Evolutionary conservation across 2,888 invertebrate genomes (phyloP).

Genomic region (Epiperipatus broadwayi): DNA sequence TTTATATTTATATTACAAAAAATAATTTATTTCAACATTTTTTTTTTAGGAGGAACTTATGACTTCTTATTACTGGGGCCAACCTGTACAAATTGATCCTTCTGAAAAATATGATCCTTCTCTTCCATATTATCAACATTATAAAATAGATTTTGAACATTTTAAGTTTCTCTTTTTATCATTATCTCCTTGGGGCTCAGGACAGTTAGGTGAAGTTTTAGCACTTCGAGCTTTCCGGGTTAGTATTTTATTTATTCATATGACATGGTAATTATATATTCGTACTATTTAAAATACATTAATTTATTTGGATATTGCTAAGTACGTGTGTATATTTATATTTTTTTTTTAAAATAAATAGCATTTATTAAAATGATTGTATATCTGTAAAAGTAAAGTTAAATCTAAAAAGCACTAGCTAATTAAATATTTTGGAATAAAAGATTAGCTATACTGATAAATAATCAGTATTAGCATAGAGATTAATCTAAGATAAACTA

Average conservation of each 20-base stretch:
- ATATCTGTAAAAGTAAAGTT: too few species aligned
- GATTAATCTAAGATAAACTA: too few species aligned
- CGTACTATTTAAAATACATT: not conserved
- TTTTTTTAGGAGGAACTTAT: slow-evolving; percentile 60
- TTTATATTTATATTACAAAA: too few species aligned
- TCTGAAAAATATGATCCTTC: slow-evolving; percentile 43
- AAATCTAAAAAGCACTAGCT: too few species aligned
- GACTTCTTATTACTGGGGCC: slow-evolving; percentile 28
- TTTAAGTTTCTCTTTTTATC: too few species aligned
- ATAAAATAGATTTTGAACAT: slow-evolving; percentile 69
- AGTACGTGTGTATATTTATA: too few species aligned
- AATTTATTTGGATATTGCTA: slow-evolving; percentile 11
- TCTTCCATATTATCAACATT: slow-evolving; percentile 60
- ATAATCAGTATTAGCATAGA: too few species aligned
- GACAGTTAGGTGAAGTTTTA: slow-evolving; percentile 54
- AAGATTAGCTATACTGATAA: too few species aligned
- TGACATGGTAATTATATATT: not conserved
- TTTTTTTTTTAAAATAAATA: too few species aligned
- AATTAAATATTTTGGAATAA: too few species aligned
- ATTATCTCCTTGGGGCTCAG: slow-evolving; percentile 80
- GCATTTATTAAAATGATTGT: too few species aligned
- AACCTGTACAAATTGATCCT: slow-evolving; percentile 35
- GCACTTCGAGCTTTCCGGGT: slow-evolving; percentile 77
- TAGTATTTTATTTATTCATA: slow-evolving; percentile 25
- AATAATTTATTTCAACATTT: too few species aligned